Evolutionary conservation across 2,888 invertebrate genomes (phyloP).

Genomic region (Rhynchonema sp.): DNA sequence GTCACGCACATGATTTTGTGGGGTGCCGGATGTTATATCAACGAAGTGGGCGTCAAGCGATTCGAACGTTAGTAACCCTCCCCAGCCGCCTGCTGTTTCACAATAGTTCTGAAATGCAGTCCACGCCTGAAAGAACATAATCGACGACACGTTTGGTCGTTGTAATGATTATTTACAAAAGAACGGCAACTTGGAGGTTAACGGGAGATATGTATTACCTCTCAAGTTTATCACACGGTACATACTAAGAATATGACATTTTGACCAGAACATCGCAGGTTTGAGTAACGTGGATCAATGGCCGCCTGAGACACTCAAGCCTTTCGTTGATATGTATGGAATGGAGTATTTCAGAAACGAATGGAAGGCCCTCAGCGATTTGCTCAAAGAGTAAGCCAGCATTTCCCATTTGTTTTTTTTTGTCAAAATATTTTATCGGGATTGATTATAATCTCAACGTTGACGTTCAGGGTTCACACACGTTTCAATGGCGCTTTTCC

Average conservation of each 20-base stretch:
- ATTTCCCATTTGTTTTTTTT: neutral
- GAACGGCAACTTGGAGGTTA: too few species aligned
- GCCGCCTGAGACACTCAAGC: constrained; percentile 55
- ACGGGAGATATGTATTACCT: too few species aligned
- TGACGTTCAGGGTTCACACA: neutral
- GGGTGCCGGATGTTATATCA: constrained; percentile 55
- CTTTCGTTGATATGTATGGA: constrained; percentile 53
- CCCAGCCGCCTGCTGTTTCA: neutral
- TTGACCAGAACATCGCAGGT: neutral
- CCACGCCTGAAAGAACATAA: too few species aligned
- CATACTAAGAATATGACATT: neutral
- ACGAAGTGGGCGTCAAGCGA: constrained; percentile 45
- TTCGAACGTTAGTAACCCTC: constrained; percentile 38
- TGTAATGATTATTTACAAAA: too few species aligned
- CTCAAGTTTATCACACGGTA: too few species aligned
- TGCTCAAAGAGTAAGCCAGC: constrained; percentile 30
- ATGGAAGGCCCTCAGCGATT: constrained; percentile 55
- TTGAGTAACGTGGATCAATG: constrained; percentile 45
- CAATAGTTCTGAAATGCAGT: too few species aligned
- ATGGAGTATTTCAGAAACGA: constrained; percentile 46
- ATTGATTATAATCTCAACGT: neutral
- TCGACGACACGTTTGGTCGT: too few species aligned
- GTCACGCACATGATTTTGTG: constrained; percentile 48
- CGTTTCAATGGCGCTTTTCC: neutral
- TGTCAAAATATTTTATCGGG: neutral